Conservation (phyloP, 2,797 vertebrate genomes). For the Gouania willdenowi region DNA sequence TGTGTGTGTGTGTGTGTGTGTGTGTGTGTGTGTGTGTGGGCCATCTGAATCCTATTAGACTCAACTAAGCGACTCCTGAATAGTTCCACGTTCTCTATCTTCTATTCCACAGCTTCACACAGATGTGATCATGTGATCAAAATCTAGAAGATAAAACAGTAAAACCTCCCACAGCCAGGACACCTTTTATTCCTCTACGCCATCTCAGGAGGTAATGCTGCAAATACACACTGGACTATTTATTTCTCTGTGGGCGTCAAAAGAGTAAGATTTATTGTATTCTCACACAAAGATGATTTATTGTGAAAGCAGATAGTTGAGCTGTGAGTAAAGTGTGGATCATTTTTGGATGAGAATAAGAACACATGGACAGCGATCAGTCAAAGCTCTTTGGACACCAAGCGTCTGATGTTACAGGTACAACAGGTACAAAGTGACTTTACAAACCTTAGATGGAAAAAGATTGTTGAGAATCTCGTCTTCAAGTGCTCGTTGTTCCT, state of each 20-base stretch:
- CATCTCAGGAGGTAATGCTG: background rate
- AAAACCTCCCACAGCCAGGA: background rate
- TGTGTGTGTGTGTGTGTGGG: slow-evolving; percentile 21
- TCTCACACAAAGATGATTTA: no score
- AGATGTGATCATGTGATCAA: background rate
- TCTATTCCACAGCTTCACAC: background rate
- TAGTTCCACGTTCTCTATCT: no score
- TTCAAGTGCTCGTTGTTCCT: slow-evolving; percentile 84
- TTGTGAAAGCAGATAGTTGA: no score
- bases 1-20: slow-evolving; percentile 1
- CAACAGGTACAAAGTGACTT: slow-evolving; percentile 27
- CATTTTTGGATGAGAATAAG: no score
- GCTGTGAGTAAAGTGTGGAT: no score
- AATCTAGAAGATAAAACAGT: background rate
- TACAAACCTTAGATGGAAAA: slow-evolving; percentile 86
- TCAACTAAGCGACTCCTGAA: slow-evolving; percentile 4
- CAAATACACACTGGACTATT: no score
- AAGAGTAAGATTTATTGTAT: no score
- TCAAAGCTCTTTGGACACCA: background rate
- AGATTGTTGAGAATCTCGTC: slow-evolving; percentile 88
- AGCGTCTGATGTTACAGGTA: slow-evolving; percentile 32
- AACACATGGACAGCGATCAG: slow-evolving; percentile 13
- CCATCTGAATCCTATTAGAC: slow-evolving; percentile 33
- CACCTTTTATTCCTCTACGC: background rate
- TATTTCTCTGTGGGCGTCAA: no score